phyloP scores from a whole-genome alignment of 2,888 invertebrate genomes.

The Parnassius smintheus region DNA sequence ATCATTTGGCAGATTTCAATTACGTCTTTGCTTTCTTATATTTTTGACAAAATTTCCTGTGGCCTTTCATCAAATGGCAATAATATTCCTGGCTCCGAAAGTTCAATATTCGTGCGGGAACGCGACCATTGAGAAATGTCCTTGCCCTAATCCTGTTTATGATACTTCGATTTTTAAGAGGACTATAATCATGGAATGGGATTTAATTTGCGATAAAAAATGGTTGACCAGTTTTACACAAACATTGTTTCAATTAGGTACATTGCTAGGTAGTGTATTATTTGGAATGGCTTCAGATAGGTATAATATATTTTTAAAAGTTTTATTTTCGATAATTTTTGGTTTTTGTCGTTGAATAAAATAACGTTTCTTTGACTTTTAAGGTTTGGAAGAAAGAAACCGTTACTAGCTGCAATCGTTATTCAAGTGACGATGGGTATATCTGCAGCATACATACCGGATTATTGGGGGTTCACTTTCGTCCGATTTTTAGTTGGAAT shows the following conservation, averaged over 20 bases:
- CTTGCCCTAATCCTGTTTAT: conserved; percentile 81
- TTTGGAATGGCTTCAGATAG: conserved; percentile 89
- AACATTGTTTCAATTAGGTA: conserved; percentile 88
- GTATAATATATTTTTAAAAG: conserved; percentile 51
- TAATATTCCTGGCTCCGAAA: conserved; percentile 73
- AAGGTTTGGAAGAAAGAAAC: conserved; percentile 88
- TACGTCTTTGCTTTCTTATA: conserved; percentile 61
- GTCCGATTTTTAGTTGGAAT: conserved; percentile 86
- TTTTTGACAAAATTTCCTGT: conserved; percentile 70
- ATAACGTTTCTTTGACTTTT: conserved; percentile 36
- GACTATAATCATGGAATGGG: conserved; percentile 88
- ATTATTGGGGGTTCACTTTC: conserved; percentile 82
- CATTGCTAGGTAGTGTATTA: conserved; percentile 85
- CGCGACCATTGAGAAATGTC: conserved; percentile 62
- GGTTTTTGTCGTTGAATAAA: neutral
- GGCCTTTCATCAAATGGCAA: conserved; percentile 76
- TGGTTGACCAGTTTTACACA: conserved; percentile 86
- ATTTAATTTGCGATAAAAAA: conserved; percentile 84
- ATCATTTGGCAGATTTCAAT: conserved; percentile 77
- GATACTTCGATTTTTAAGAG: conserved; percentile 84
- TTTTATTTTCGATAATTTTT: neutral
- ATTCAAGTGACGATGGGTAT: conserved; percentile 86
- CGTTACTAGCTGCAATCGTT: conserved; percentile 85
- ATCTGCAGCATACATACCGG: conserved; percentile 84
- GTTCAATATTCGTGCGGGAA: conserved; percentile 52